phyloP scores from a whole-genome alignment of 2,113 vertebrate genomes.

The Struthidea cinerea region DNA sequence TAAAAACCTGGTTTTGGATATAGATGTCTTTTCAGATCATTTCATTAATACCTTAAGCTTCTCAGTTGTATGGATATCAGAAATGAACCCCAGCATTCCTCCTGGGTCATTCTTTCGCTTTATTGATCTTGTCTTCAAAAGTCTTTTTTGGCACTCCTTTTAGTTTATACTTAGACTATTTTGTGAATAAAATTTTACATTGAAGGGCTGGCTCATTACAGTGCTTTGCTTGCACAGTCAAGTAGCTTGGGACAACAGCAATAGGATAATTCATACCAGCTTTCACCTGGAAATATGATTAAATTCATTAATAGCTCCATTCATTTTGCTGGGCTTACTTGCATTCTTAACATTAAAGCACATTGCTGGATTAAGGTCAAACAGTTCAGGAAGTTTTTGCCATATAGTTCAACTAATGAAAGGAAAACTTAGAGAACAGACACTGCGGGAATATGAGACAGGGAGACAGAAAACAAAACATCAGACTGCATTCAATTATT shows the following conservation, averaged over 20 bases:
- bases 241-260: not conserved
- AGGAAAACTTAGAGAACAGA: not conserved
- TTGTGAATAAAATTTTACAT: not conserved
- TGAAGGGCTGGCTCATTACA: not conserved
- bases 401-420: not conserved
- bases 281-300: not conserved
- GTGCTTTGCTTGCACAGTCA: not conserved
- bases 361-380: not conserved
- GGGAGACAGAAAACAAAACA: not conserved
- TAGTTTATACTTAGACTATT: not conserved
- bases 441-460: not conserved
- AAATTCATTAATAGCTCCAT: not conserved
- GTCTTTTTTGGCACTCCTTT: not conserved
- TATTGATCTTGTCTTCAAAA: not conserved
- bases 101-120: not conserved
- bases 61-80: not conserved
- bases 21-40: not conserved
- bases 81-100: not conserved
- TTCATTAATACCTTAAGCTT: not conserved
- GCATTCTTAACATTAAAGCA: not conserved
- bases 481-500: not conserved
- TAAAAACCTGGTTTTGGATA: fast-evolving
- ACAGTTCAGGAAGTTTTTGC: not conserved
- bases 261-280: not conserved
- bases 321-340: not conserved